Base-by-base conservation (phyloP, 1,140 invertebrate genomes). In the Campoletis sonorensis region DNA sequence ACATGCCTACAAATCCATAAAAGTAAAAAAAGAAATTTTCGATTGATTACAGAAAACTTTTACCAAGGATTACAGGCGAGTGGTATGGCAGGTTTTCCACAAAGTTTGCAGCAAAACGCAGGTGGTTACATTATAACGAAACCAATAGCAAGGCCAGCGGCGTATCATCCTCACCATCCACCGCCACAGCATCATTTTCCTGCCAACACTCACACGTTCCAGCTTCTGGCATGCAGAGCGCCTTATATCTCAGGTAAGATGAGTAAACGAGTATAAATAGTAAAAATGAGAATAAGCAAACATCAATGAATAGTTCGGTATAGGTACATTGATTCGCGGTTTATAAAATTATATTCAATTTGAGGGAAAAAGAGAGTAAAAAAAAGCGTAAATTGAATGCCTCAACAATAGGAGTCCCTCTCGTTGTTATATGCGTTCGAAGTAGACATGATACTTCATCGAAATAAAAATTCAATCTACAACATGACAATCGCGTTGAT, bases 81-180 rank as follows among this genome's bases (percentile, higher is more conserved):
- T 77, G 89, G 87, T 45, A 87, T 91, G 84, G 90, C 91, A 15
- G 90, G 89, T 23, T 92, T 91, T 73, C 85, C 91, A 73, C 90
- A 92, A 67, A 92, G 88, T 87, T 83, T 92, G 45, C 91, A 91
- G 82, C 79, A 79, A 70, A 80, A 82, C 54, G 73, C 70, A 7
- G 89, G 86, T 82, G 89, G 85, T 77, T 92, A 91, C 79, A 90
- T 89, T 81, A 93, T 93, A 86, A 93, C 92, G 30, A 94, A 93
- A 82, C 93, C 93, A 15, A 94, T 93, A 82, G 92, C 92, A 23
- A 89, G 92, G 86, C 93, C 92, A 30, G 92, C 93, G 16, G 92
- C 92, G 23, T 92, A 92, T 88, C 91, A 91, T 81, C 91, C 91
- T 64, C 91, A 92, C 87, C 91, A 92, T 88, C 86, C 87, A 79